A percentile compares a stretch with the other conserved stretches of the same genome.
Evolutionary conservation across 2,888 invertebrate species (phyloP).

Genomic region (Cephus pygmeus): DNA sequence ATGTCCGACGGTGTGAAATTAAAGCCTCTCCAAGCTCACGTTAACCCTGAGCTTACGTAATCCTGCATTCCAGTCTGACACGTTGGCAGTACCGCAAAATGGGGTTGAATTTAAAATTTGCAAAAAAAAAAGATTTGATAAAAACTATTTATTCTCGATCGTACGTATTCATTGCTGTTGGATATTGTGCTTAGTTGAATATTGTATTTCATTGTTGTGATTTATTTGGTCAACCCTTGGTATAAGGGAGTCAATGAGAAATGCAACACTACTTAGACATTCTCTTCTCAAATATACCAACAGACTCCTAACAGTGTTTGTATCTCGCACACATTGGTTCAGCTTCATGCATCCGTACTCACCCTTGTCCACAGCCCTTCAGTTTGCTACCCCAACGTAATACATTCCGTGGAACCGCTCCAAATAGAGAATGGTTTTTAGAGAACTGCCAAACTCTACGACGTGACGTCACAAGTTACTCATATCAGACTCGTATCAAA

Average conservation of each 20-base stretch:
- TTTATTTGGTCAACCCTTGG: not conserved
- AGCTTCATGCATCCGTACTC: constrained; percentile 9
- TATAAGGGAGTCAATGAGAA: constrained; percentile 14
- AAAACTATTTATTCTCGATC: not conserved
- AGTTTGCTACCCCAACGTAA: not conserved
- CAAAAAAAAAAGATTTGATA: too few species aligned
- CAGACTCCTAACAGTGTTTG: constrained; percentile 28
- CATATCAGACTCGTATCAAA: constrained; percentile 25
- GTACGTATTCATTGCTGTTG: not conserved
- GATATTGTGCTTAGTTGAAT: not conserved
- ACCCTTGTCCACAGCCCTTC: not conserved
- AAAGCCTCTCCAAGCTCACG: constrained; percentile 40
- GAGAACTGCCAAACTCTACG: constrained; percentile 45
- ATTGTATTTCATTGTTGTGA: not conserved
- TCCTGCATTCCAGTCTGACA: constrained; percentile 42
- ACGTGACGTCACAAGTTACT: constrained; percentile 40
- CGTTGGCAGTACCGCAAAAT: not conserved
- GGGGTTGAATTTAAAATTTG: not conserved
- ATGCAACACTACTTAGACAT: constrained; percentile 49
- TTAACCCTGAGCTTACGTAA: constrained; percentile 37
- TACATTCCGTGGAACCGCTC: constrained; percentile 12
- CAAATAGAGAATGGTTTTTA: constrained; percentile 33
- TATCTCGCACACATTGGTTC: constrained; percentile 15
- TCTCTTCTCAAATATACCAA: constrained; percentile 48
- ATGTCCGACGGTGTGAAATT: constrained; percentile 53